These are phyloP conservation scores for Pteronura brasiliensis DNA, from an alignment of 2,113 vertebrate genomes.

Conservation along the genomic window DNA sequence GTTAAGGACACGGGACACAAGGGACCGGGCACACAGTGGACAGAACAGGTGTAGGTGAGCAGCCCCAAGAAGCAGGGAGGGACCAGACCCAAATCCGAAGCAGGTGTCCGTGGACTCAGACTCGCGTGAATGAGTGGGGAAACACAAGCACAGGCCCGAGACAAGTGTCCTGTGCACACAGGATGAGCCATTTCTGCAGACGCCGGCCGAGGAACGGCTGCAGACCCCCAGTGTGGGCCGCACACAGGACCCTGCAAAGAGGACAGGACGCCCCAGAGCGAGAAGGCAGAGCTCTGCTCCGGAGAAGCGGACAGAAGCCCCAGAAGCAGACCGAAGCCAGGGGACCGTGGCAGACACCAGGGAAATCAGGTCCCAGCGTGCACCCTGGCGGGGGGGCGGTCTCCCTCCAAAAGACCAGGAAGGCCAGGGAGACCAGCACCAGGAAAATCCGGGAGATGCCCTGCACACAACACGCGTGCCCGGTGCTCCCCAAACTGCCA, in stretches of 20 bases:
- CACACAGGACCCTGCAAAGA: rapidly evolving
- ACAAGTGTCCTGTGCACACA: rapidly evolving
- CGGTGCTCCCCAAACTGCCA: not conserved
- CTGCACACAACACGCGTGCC: not conserved
- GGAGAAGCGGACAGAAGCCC: too few relatives aligned
- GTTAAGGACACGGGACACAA: not conserved
- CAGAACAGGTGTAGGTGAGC: rapidly evolving
- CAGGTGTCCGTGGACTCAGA: not conserved
- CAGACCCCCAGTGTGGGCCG: not conserved
- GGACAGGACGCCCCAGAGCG: rapidly evolving
- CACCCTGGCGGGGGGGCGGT: too few relatives aligned
- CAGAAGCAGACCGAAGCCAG: too few relatives aligned
- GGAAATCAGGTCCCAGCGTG: too few relatives aligned
- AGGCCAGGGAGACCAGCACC: not conserved
- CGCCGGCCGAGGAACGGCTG: rapidly evolving
- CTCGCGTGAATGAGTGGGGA: not conserved
- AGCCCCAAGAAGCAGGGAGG: not conserved
- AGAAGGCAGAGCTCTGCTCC: too few relatives aligned
- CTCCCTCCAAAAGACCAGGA: too few relatives aligned
- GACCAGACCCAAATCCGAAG: not conserved
- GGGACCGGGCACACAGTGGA: rapidly evolving
- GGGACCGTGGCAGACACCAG: too few relatives aligned
- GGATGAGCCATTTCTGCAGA: rapidly evolving
- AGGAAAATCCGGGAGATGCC: too few relatives aligned
- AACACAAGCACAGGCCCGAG: too few relatives aligned